Conservation (phyloP, 2,797 vertebrate genomes). For the Steatocranus sp. region DNA sequence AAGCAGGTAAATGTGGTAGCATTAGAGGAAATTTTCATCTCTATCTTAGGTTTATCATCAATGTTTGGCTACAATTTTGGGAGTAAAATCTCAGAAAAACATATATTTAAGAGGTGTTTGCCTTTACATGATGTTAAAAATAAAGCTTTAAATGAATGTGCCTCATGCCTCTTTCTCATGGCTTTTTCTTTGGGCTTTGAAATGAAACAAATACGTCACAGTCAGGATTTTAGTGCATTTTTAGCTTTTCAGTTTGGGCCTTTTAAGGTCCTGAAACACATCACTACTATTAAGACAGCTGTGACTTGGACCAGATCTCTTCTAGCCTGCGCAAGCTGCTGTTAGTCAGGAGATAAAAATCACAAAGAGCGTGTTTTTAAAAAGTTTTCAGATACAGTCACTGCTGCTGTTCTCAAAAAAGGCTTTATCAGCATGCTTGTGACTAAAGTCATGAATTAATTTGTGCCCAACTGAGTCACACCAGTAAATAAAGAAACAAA, state of each 20-base stretch:
- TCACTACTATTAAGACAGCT: background rate
- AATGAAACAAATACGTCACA: background rate
- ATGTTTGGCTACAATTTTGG: background rate
- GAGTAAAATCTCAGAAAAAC: background rate
- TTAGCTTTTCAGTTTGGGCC: accelerated
- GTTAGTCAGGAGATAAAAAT: background rate
- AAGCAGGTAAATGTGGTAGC: background rate
- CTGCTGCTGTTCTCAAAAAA: background rate
- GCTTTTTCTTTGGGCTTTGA: background rate
- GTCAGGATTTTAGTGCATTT: background rate
- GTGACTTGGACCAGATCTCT: background rate
- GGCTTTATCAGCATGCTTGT: background rate
- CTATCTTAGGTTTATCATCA: background rate
- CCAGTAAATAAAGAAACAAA: accelerated
- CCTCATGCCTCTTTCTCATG: background rate
- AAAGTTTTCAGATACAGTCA: accelerated
- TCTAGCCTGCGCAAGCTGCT: background rate
- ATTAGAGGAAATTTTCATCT: background rate
- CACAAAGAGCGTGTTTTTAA: background rate
- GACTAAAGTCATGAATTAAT: background rate
- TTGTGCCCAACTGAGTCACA: background rate
- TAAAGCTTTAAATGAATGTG: background rate
- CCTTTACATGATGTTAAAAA: accelerated
- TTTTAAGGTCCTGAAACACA: background rate
- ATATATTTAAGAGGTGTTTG: background rate